These are phyloP conservation scores for Amblyopsis rosae DNA, from an alignment of 2,113 vertebrate genomes.

Conservation along the genomic window DNA sequence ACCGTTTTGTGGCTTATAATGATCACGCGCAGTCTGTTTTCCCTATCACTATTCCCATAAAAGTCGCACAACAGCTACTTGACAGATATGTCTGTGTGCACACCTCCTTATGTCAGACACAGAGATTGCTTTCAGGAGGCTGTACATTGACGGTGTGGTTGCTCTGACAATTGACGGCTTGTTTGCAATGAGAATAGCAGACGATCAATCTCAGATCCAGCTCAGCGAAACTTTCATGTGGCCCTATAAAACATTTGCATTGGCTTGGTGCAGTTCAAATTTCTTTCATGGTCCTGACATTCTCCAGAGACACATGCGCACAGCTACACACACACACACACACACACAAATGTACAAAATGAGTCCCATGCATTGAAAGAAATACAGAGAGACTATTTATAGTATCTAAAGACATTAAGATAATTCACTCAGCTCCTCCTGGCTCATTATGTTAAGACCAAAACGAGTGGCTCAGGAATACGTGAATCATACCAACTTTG, in stretches of 20 bases:
- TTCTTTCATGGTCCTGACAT: too few species aligned
- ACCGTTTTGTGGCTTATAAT: constrained; percentile 4
- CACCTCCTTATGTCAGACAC: too few species aligned
- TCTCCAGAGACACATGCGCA: not conserved
- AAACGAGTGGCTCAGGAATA: constrained; percentile 15
- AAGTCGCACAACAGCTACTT: too few species aligned
- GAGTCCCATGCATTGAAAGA: constrained; percentile 51
- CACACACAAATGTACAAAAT: constrained; percentile 53
- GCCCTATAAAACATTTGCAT: constrained; percentile 54
- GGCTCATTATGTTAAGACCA: constrained; percentile 30
- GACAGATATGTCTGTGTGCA: too few species aligned
- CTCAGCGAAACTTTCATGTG: constrained; percentile 67
- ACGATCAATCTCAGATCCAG: constrained; percentile 39
- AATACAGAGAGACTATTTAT: constrained; percentile 62
- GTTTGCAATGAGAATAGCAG: constrained; percentile 63
- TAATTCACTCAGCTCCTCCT: constrained; percentile 24
- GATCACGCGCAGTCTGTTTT: not conserved
- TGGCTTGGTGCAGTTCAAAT: too few species aligned
- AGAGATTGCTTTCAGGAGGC: not conserved
- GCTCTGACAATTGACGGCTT: constrained; percentile 14
- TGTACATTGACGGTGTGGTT: not conserved
- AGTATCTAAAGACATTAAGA: constrained; percentile 40
- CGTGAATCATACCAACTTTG: constrained; percentile 19
- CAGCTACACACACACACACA: constrained; percentile 6
- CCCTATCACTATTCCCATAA: constrained; percentile 1